Evolutionary conservation across 1,140 invertebrate species (phyloP).

Genomic region (Pachyrhynchus sulphureomaculatus): DNA sequence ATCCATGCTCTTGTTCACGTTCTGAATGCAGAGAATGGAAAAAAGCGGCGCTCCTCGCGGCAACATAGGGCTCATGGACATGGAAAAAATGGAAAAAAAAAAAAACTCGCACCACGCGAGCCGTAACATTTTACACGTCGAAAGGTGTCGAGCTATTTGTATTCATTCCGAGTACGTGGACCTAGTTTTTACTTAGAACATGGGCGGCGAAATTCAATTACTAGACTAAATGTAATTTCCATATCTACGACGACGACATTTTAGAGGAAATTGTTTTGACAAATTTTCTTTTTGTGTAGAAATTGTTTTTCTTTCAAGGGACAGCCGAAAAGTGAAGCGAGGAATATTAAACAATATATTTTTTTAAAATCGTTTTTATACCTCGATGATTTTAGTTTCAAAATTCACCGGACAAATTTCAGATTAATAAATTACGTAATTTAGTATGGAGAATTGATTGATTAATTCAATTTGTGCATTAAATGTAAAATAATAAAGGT

Average conservation of each 20-base stretch:
- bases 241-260: background rate
- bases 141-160: slow-evolving; percentile 20
- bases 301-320: no score
- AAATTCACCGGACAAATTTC: no score
- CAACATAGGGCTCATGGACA: slow-evolving; percentile 5
- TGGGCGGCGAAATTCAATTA: slow-evolving; percentile 13
- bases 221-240: slow-evolving; percentile 15
- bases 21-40: slow-evolving; percentile 12
- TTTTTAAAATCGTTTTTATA: no score
- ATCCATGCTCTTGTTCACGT: slow-evolving; percentile 1
- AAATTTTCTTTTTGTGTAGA: background rate
- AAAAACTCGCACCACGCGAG: no score
- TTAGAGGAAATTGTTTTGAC: background rate
- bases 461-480: no score
- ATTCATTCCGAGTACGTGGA: slow-evolving; percentile 18
- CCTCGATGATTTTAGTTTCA: no score
- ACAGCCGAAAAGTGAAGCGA: no score
- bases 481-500: no score
- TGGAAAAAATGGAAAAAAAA: slow-evolving; percentile 17
- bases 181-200: slow-evolving; percentile 7
- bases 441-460: no score
- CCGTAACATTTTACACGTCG: slow-evolving; percentile 17
- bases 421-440: no score
- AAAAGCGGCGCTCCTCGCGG: background rate
- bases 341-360: no score